Percentiles rank a stretch among this genome's conserved stretches.
phyloP scores from a whole-genome alignment of 2,113 vertebrate species.

The Xenopus tropicalis region DNA sequence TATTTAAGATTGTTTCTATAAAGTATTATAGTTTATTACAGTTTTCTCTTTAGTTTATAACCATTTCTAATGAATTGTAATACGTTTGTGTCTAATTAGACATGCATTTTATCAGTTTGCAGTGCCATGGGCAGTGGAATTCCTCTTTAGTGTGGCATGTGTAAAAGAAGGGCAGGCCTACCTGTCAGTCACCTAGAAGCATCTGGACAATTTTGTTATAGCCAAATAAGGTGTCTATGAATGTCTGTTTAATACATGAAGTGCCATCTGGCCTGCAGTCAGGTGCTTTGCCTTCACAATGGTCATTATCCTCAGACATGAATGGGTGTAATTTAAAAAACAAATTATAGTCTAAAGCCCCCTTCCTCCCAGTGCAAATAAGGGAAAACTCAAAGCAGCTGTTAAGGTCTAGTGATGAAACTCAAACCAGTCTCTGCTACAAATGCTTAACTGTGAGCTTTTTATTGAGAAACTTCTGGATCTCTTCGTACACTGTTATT shows the following conservation, averaged over 20 bases:
- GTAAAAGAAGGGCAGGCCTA: background rate
- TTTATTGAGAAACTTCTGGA: background rate
- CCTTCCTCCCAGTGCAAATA: slow-evolving; percentile 14
- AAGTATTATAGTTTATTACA: no score
- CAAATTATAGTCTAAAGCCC: slow-evolving; percentile 32
- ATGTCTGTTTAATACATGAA: slow-evolving; percentile 19
- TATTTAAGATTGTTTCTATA: no score
- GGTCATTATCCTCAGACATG: slow-evolving; percentile 38
- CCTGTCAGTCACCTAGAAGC: slow-evolving; percentile 6
- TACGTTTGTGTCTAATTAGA: no score
- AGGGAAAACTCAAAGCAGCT: slow-evolving; percentile 24
- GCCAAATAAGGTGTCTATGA: slow-evolving; percentile 27
- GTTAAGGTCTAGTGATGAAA: slow-evolving; percentile 19
- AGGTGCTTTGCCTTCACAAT: slow-evolving; percentile 35
- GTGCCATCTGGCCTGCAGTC: slow-evolving; percentile 40
- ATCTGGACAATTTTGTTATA: slow-evolving; percentile 32
- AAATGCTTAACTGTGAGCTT: slow-evolving; percentile 4
- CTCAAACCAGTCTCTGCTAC: slow-evolving; percentile 5
- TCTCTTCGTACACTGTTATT: no score
- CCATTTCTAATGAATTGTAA: no score
- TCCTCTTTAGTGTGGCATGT: background rate
- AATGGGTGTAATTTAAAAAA: slow-evolving; percentile 43
- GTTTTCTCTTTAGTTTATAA: no score
- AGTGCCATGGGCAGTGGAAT: background rate
- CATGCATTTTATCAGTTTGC: no score